Conservation (phyloP, 2,113 vertebrate genomes). For the Tetrao urogallus region DNA sequence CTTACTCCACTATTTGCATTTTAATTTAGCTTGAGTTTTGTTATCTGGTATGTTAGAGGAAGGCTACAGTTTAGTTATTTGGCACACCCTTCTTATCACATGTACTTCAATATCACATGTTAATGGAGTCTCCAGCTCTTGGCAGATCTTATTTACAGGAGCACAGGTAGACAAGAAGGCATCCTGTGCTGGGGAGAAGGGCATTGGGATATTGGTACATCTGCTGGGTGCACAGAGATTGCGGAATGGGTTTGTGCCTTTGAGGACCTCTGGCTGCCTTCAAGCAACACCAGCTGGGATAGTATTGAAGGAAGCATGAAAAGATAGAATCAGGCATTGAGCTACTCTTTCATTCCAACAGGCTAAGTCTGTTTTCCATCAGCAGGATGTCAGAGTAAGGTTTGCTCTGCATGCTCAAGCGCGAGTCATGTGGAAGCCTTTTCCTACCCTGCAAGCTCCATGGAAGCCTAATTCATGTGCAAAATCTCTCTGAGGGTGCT, state of each 20-base stretch:
- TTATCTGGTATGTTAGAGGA: constrained; percentile 29
- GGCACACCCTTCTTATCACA: not conserved
- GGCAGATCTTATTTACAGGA: not conserved
- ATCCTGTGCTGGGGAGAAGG: not conserved
- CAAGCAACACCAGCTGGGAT: accelerated
- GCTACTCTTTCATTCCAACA: not conserved
- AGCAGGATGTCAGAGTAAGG: not conserved
- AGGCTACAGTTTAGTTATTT: not conserved
- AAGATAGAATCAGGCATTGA: not conserved
- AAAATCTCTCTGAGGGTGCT: not conserved
- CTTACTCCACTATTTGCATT: constrained; percentile 53
- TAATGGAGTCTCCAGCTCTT: not conserved
- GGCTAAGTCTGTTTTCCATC: not conserved
- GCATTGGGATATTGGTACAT: not conserved
- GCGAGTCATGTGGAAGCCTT: not conserved
- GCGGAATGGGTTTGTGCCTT: accelerated
- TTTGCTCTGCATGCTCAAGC: not conserved
- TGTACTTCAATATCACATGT: not conserved
- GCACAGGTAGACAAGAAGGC: not conserved
- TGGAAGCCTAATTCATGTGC: not conserved
- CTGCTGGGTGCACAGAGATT: not conserved
- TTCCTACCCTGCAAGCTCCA: not conserved
- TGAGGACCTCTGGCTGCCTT: accelerated
- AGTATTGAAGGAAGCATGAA: not conserved
- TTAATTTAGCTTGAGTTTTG: constrained; percentile 49